These are phyloP conservation scores for Rhopilema esculentum DNA, from an alignment of 30 jellyfish, hydroid and myxozoan genomes.

Conservation along the genomic window DNA sequence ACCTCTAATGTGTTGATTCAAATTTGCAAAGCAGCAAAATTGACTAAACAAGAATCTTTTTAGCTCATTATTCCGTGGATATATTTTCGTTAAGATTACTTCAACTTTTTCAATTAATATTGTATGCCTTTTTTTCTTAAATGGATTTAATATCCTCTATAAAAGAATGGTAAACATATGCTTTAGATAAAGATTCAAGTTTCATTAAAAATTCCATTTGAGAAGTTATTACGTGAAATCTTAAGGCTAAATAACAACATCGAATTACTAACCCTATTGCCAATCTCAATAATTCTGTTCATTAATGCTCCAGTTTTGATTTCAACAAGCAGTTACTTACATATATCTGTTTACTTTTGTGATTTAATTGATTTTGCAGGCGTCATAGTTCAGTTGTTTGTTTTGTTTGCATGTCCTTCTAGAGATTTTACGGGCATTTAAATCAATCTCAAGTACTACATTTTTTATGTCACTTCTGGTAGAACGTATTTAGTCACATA, in stretches of 20 bases:
- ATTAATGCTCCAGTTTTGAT: not conserved
- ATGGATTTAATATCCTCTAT: not conserved
- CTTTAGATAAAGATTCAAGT: not conserved
- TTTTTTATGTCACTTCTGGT: not conserved
- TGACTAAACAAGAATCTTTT: too few species aligned
- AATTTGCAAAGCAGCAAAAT: too few species aligned
- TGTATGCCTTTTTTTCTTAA: not conserved
- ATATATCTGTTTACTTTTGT: not conserved
- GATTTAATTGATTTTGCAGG: not conserved
- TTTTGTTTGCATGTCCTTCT: not conserved
- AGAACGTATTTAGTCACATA: too few species aligned
- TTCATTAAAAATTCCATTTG: too few species aligned
- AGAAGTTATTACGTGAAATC: not conserved
- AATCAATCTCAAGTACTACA: not conserved
- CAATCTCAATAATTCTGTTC: not conserved
- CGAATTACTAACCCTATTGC: not conserved
- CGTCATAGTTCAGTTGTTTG: not conserved
- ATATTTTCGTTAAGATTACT: too few species aligned
- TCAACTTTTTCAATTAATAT: too few species aligned
- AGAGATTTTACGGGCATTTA: too few species aligned
- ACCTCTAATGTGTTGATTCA: too few species aligned
- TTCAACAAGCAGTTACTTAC: not conserved
- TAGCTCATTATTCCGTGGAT: too few species aligned
- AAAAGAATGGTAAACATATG: not conserved
- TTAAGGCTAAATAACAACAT: not conserved